A percentile compares a stretch with the other conserved stretches of the same genome.
phyloP scores from a whole-genome alignment of 2,113 vertebrate genomes.

The Pogona vitticeps region DNA sequence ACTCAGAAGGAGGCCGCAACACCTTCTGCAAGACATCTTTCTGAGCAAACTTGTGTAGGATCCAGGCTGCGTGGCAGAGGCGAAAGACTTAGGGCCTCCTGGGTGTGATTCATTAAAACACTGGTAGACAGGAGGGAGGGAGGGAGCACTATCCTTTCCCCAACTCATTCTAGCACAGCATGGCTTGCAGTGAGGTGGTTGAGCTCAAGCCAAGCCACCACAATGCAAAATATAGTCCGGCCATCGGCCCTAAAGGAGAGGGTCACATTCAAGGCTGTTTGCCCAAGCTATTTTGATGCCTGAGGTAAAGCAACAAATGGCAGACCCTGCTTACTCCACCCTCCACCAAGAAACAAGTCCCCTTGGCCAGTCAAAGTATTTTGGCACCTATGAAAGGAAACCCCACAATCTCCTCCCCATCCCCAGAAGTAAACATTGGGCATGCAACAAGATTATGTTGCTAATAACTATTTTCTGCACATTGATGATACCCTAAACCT shows the following conservation, averaged over 20 bases:
- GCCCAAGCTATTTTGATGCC: too few species aligned
- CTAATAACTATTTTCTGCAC: too few species aligned
- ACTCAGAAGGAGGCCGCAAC: background rate
- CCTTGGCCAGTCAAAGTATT: too few species aligned
- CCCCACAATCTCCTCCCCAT: too few species aligned
- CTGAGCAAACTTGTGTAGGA: background rate
- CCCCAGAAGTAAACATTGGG: too few species aligned
- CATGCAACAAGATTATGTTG: too few species aligned
- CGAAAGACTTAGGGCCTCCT: background rate
- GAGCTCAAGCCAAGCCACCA: background rate
- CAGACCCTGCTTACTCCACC: too few species aligned
- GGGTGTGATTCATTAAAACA: background rate
- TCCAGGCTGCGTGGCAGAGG: background rate
- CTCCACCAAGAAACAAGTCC: too few species aligned
- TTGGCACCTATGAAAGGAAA: too few species aligned
- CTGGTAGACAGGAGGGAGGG: background rate
- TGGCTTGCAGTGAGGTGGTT: background rate
- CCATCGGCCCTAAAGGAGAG: background rate
- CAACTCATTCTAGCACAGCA: background rate
- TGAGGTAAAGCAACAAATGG: too few species aligned
- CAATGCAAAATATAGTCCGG: background rate
- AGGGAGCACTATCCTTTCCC: background rate
- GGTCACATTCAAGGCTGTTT: too few species aligned
- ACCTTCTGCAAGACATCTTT: background rate
- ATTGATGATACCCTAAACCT: too few species aligned